Conservation (phyloP, 1,140 invertebrate genomes). For the Drosophila trapezifrons region DNA sequence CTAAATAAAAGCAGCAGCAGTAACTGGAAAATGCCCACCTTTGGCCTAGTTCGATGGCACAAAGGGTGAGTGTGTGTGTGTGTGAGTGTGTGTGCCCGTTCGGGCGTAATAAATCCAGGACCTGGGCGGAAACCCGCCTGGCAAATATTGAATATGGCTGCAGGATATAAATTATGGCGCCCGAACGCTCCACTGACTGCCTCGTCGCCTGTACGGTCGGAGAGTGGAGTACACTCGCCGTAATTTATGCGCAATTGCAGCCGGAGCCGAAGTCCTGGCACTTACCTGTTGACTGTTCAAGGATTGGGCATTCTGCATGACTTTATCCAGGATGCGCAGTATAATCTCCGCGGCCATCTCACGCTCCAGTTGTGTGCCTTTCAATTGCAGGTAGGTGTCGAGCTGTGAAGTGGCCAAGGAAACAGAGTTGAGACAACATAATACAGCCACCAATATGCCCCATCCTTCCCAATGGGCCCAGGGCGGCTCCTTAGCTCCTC, state of each 20-base stretch:
- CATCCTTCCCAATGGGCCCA: not conserved
- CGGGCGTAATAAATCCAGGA: constrained; percentile 58
- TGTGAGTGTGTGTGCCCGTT: constrained; percentile 30
- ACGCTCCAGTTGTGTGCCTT: constrained; percentile 83
- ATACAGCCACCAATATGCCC: constrained; percentile 28
- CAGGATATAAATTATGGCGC: constrained; percentile 77
- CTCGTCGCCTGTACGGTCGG: constrained; percentile 6
- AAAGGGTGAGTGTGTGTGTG: too few species aligned
- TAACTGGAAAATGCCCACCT: constrained; percentile 40
- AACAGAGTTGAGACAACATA: constrained; percentile 44
- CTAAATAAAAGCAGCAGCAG: constrained; percentile 65
- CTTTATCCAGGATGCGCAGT: constrained; percentile 83
- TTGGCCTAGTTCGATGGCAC: constrained; percentile 11
- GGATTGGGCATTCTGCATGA: constrained; percentile 83
- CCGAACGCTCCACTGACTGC: constrained; percentile 50
- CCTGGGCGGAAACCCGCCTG: constrained; percentile 47
- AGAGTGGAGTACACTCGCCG: constrained; percentile 36
- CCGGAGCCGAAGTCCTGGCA: constrained; percentile 6
- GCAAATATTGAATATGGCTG: constrained; percentile 82
- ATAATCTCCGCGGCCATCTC: constrained; percentile 84
- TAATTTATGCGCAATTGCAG: constrained; percentile 74
- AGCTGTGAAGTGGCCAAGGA: constrained; percentile 74
- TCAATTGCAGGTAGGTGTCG: constrained; percentile 83
- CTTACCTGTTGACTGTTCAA: constrained; percentile 84
- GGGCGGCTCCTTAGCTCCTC: constrained; percentile 3